These are phyloP conservation scores for Sebastes taczanowskii DNA, from an alignment of 2,797 vertebrate species.

Conservation along the genomic window DNA sequence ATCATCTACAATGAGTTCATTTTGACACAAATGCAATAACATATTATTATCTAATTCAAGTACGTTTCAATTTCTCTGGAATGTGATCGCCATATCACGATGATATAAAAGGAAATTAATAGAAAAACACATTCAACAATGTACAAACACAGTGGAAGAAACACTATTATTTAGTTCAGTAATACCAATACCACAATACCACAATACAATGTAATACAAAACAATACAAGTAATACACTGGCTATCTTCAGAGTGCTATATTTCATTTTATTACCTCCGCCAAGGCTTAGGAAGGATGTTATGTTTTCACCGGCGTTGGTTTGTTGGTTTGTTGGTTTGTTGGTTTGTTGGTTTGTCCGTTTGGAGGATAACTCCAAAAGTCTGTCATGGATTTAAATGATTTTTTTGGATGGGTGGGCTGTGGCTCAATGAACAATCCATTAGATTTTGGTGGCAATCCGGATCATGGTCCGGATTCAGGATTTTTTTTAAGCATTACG, in stretches of 20 bases:
- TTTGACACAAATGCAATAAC: background rate
- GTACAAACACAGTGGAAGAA: background rate
- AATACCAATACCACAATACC: background rate
- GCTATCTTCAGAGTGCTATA: background rate
- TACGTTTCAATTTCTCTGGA: background rate
- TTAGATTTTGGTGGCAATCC: too few relatives aligned
- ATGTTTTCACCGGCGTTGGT: too few relatives aligned
- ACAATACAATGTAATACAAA: background rate
- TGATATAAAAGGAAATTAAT: background rate
- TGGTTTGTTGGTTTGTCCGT: too few relatives aligned
- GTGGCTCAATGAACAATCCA: too few relatives aligned
- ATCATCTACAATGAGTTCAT: background rate
- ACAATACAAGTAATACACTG: background rate
- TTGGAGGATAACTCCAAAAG: too few relatives aligned
- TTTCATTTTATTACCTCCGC: background rate
- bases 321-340: too few relatives aligned
- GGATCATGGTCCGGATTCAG: too few relatives aligned
- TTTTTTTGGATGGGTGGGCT: rapidly evolving
- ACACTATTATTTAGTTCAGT: background rate
- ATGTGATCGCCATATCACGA: background rate
- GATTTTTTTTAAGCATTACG: too few relatives aligned
- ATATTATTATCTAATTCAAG: background rate
- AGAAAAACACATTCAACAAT: background rate
- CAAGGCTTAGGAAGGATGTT: too few relatives aligned
- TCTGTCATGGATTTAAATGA: rapidly evolving